Evolutionary conservation across 2,888 invertebrate species (phyloP), one percentile per base, ranked within the genome.

Genomic region (Plebejus anna): DNA sequence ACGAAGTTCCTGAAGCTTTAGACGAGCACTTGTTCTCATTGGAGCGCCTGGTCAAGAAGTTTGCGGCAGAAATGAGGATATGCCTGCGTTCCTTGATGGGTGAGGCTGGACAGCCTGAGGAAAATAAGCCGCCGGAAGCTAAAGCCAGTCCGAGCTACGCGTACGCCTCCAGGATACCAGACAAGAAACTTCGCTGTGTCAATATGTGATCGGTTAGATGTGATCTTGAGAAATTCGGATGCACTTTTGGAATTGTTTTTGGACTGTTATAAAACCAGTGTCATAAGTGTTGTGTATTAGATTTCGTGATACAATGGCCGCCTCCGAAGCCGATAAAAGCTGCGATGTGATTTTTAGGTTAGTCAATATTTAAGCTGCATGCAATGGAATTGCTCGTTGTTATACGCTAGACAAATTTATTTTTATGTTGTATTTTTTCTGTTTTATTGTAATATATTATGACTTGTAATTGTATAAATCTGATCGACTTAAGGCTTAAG

Each of bases 21-120:
- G 98, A 98, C 85, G 95, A 95, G 42, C 98, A 98, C 89, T 88
- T 98, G 70, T 97, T 96, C 87, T 95, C 95, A 0, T 88, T 98
- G 81, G 98, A 98, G 86, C 91, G 94, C 76, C 89, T 96, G 81
- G 96, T 97, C 0, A 89, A 85, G 80, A 94, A 90, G 80, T 91
- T 93, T 75, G 94, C 94, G 0, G 85, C 88, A 0, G 91, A 94
- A 73, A 90, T 92, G 87, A 95, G 93, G 81, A 91, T 96, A 82
- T 95, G 95, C 85, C 86, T 96, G 78, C 88, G 83, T 83, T 90
- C 84, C 86, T 83, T 95, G 77, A 95, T 95, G 94, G 94, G 95
- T 32, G 88, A 87, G 11, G 81, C 80, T 4, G 82, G 79, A 32
- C 88, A 90, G 32, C 84, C 84, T 16, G 85, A 83, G 28, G 85